phyloP scores from a whole-genome alignment of 2,113 vertebrate genomes.

The Ramphastos sulfuratus region DNA sequence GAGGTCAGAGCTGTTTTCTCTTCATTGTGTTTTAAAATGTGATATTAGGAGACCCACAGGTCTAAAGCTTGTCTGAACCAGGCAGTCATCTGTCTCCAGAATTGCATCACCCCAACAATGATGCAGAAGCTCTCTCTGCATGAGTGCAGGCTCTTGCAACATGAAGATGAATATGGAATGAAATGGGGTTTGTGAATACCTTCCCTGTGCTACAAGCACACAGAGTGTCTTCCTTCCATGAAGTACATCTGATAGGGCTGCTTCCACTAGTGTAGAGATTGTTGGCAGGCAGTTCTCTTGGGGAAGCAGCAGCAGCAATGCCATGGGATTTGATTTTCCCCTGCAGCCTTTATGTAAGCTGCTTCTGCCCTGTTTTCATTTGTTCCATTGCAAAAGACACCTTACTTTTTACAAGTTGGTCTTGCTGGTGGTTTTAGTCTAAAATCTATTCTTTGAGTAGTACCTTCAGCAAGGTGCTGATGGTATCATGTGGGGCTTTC shows the following conservation, averaged over 20 bases:
- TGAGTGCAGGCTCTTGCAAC: not conserved
- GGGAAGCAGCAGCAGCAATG: not conserved
- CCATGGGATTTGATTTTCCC: not conserved
- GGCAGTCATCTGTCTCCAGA: not conserved
- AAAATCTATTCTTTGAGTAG: not conserved
- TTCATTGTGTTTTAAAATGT: accelerated
- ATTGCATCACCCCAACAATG: not conserved
- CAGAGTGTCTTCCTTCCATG: not conserved
- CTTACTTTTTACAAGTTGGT: not conserved
- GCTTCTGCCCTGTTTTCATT: not conserved
- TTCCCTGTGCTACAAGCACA: accelerated
- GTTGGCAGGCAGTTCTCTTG: not conserved
- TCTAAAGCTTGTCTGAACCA: not conserved
- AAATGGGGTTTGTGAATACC: not conserved
- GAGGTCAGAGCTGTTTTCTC: not conserved
- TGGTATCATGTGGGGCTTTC: not conserved
- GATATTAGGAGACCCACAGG: not conserved
- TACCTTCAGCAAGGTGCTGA: not conserved
- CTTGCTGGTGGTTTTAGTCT: not conserved
- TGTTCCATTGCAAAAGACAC: not conserved
- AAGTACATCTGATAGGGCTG: not conserved
- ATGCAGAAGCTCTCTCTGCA: accelerated
- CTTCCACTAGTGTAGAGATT: no score
- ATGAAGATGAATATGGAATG: not conserved
- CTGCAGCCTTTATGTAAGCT: not conserved